Evolutionary conservation across 2,888 invertebrate species (phyloP).

Genomic region (Ennomos fuscantarius): DNA sequence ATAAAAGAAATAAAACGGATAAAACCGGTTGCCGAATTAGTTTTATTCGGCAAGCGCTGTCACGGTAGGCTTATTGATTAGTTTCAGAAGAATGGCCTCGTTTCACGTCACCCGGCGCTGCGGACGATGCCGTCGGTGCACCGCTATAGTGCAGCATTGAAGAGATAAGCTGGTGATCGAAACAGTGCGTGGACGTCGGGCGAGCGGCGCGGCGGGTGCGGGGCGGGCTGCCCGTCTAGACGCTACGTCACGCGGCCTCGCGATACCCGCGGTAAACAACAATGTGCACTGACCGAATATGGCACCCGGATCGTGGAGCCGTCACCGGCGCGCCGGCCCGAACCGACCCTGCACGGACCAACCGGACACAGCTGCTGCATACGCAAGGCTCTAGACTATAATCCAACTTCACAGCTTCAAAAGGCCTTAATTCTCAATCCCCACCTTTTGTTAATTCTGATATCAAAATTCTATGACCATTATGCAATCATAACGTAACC

Average conservation of each 20-base stretch:
- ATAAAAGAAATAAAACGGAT: constrained; percentile 5
- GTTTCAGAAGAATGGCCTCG: constrained; percentile 15
- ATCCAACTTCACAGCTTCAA: neutral
- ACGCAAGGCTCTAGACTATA: neutral
- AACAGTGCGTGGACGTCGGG: constrained; percentile 72
- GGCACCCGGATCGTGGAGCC: constrained; percentile 71
- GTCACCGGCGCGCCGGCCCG: constrained; percentile 59
- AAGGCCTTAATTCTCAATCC: no score
- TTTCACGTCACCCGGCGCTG: neutral
- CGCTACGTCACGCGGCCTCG: constrained; percentile 87
- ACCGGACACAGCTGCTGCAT: constrained; percentile 27
- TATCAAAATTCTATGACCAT: no score
- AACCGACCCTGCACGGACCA: constrained; percentile 47
- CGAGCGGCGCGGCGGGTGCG: constrained; percentile 49
- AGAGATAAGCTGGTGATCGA: constrained; percentile 82
- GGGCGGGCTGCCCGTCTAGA: constrained; percentile 77
- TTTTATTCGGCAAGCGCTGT: constrained; percentile 1
- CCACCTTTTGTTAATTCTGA: no score
- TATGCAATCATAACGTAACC: no score
- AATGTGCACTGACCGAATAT: constrained; percentile 84
- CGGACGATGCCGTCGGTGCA: constrained; percentile 50
- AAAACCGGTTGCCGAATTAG: constrained; percentile 12
- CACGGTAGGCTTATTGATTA: constrained; percentile 19
- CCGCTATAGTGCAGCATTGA: constrained; percentile 71
- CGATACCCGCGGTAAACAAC: constrained; percentile 85